Conservation (phyloP, 2,888 invertebrate genomes). For the Protonemura montana region DNA sequence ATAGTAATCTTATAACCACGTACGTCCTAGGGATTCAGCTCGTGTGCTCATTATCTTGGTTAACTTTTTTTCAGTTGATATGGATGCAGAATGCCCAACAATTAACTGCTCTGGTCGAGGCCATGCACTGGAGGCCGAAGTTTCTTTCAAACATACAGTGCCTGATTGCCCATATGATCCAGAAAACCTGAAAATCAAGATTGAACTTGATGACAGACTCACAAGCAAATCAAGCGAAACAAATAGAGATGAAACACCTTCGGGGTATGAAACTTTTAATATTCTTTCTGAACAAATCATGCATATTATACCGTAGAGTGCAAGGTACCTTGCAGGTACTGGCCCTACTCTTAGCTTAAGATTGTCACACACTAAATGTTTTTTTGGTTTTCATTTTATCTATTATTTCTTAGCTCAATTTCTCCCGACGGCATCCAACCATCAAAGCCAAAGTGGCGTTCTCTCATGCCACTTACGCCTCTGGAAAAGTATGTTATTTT, state of each 20-base stretch:
- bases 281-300: too few species aligned
- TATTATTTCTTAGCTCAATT: background rate
- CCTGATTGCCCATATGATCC: constrained; percentile 79
- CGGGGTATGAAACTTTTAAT: too few species aligned
- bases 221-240: background rate
- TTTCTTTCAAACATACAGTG: constrained; percentile 74
- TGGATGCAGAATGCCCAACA: constrained; percentile 77
- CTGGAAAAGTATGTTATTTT: background rate
- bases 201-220: constrained; percentile 18
- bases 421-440: background rate
- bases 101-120: constrained; percentile 90
- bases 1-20: too few species aligned
- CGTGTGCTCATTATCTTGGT: too few species aligned
- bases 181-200: constrained; percentile 62
- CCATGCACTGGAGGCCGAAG: constrained; percentile 81
- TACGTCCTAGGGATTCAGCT: too few species aligned
- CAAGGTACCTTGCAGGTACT: too few species aligned
- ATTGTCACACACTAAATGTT: too few species aligned
- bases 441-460: background rate
- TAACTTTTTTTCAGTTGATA: constrained; percentile 57
- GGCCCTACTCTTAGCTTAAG: too few species aligned
- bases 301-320: too few species aligned
- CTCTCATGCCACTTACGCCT: background rate
- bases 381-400: background rate
- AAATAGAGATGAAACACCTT: background rate